Evolutionary conservation across 2,888 invertebrate species (phyloP).

Genomic region (Agonopterix alstromeriana): DNA sequence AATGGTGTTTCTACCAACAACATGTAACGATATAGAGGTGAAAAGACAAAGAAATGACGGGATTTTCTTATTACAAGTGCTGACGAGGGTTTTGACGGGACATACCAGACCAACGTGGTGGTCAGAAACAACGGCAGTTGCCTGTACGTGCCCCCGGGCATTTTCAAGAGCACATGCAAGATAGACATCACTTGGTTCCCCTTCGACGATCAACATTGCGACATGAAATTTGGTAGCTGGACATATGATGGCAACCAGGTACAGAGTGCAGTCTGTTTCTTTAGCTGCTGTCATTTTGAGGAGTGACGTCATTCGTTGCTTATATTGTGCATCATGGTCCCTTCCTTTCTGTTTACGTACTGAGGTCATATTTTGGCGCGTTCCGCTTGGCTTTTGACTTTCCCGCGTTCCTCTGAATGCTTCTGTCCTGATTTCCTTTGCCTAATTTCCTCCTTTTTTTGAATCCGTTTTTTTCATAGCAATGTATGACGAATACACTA

Average conservation of each 20-base stretch:
- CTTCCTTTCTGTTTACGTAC: too few relatives aligned
- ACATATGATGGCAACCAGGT: conserved; percentile 99
- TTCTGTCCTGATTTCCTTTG: too few relatives aligned
- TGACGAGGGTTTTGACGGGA: conserved; percentile 99
- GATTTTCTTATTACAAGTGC: conserved; percentile 83
- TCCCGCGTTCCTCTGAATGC: too few relatives aligned
- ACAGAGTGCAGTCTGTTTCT: conserved; percentile 37
- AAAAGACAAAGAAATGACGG: background rate
- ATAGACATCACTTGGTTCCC: conserved; percentile 99
- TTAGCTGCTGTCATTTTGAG: conserved; percentile 9
- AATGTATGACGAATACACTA: too few relatives aligned
- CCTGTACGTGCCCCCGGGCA: conserved; percentile 99
- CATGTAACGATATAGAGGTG: background rate
- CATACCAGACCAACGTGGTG: conserved; percentile 99
- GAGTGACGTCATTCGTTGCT: too few relatives aligned
- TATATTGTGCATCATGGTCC: too few relatives aligned
- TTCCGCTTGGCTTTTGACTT: too few relatives aligned
- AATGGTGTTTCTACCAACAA: too few relatives aligned
- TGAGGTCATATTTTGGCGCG: too few relatives aligned
- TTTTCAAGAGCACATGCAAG: conserved; percentile 99
- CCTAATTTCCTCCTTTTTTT: too few relatives aligned
- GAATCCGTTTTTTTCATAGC: too few relatives aligned
- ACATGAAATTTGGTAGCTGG: conserved; percentile 99
- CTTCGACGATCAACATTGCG: conserved; percentile 99
- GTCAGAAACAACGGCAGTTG: conserved; percentile 98